Percentiles rank a stretch among this genome's conserved stretches.
Evolutionary conservation across 2,113 vertebrate genomes (phyloP).

Genomic region (Motacilla alba): DNA sequence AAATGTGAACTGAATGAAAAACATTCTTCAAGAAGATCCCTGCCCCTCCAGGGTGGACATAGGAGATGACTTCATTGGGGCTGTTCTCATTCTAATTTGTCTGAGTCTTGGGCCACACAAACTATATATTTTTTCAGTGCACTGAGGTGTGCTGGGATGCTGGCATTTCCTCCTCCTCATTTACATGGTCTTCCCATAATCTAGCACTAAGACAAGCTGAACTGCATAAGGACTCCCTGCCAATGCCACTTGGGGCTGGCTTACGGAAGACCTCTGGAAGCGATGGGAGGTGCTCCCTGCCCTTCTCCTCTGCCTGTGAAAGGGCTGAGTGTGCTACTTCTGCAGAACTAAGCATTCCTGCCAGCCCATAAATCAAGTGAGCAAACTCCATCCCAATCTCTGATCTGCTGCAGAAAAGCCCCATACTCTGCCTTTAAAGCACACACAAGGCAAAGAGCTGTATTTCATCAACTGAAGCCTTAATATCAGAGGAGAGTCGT

Average conservation of each 20-base stretch:
- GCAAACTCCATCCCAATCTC: slow-evolving; percentile 18
- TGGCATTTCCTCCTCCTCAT: slow-evolving; percentile 49
- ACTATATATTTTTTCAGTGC: slow-evolving; percentile 5
- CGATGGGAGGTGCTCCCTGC: background rate
- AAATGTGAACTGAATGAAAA: slow-evolving; percentile 22
- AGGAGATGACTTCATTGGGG: slow-evolving; percentile 40
- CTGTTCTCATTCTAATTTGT: slow-evolving; percentile 37
- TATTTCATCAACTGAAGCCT: slow-evolving; percentile 44
- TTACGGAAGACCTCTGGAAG: slow-evolving; percentile 29
- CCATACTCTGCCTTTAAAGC: slow-evolving; percentile 13
- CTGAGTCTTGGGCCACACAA: slow-evolving; percentile 27
- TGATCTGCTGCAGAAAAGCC: slow-evolving; percentile 15
- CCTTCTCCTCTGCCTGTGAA: slow-evolving; percentile 36
- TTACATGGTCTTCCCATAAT: slow-evolving; percentile 50
- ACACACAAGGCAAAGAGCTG: background rate
- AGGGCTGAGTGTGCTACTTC: slow-evolving; percentile 52
- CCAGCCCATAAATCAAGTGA: slow-evolving; percentile 48
- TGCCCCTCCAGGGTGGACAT: background rate
- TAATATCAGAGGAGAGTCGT: slow-evolving; percentile 23
- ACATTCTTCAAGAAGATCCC: slow-evolving; percentile 11
- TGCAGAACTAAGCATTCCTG: slow-evolving; percentile 12
- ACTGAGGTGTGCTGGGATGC: slow-evolving; percentile 14
- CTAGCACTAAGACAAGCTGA: slow-evolving; percentile 1
- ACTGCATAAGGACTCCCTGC: slow-evolving; percentile 23
- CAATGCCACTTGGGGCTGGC: background rate